These are phyloP conservation scores for Pungitius pungitius DNA, from an alignment of 2,113 vertebrate species.

Conservation along the genomic window DNA sequence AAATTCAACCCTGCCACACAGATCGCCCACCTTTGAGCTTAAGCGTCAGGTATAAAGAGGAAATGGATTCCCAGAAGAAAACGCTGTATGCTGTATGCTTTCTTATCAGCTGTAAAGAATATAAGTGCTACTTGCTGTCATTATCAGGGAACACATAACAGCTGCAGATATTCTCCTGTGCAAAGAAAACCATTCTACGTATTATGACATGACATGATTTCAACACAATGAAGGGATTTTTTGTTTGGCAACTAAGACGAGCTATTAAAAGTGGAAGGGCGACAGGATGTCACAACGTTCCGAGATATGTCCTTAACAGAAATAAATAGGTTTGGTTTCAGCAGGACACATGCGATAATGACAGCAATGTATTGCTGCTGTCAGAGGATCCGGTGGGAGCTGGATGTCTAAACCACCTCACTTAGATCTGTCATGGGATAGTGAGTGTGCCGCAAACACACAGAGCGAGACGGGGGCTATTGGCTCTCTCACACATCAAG, in stretches of 20 bases:
- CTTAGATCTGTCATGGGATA: constrained; percentile 60
- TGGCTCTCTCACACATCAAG: constrained; percentile 62
- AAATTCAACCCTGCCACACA: constrained; percentile 63
- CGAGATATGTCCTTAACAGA: constrained; percentile 37
- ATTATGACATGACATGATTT: constrained; percentile 60
- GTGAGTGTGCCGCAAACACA: constrained; percentile 38
- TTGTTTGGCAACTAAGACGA: constrained; percentile 46
- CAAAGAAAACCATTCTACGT: constrained; percentile 53
- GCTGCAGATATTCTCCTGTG: constrained; percentile 62
- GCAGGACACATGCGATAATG: constrained; percentile 37
- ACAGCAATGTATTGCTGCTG: constrained; percentile 44
- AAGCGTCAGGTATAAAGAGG: constrained; percentile 64
- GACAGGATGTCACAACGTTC: constrained; percentile 57
- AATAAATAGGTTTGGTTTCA: constrained; percentile 46
- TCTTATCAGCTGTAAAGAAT: constrained; percentile 53
- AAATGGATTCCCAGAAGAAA: constrained; percentile 58
- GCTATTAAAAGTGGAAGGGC: constrained; percentile 33
- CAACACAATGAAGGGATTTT: constrained; percentile 48
- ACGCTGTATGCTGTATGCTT: constrained; percentile 50
- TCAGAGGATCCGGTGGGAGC: constrained; percentile 30
- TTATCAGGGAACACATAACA: constrained; percentile 68
- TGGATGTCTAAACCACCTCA: constrained; percentile 45
- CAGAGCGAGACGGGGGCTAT: constrained; percentile 46
- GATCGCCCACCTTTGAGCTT: constrained; percentile 71
- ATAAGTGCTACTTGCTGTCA: constrained; percentile 65